phyloP scores from a whole-genome alignment of 2,888 invertebrate species.

The Caenorhabditis sp. region DNA sequence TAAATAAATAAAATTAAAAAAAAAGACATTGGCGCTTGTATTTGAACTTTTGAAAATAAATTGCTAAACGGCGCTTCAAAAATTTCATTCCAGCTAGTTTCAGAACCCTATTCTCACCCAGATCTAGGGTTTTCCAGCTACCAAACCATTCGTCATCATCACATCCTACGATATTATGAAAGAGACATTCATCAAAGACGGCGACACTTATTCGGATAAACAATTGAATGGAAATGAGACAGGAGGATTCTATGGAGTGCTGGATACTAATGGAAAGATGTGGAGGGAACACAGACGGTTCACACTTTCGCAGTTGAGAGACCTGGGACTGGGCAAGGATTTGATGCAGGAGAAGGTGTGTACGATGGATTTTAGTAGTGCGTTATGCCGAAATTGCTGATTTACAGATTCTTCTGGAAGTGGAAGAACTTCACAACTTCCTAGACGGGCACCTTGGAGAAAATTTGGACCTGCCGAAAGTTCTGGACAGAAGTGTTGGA shows the following conservation, averaged over 20 bases:
- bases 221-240: no score
- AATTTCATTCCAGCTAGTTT: no score
- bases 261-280: conserved; percentile 31
- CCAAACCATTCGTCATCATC: conserved; percentile 40
- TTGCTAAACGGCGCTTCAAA: no score
- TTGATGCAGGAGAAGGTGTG: conserved; percentile 38
- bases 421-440: conserved; percentile 1
- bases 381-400: no score
- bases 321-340: conserved; percentile 48
- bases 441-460: conserved; percentile 16
- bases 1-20: no score
- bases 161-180: conserved; percentile 48
- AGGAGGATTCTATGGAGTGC: conserved; percentile 35
- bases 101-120: no score
- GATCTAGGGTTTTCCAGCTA: conserved; percentile 13
- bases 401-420: conserved; percentile 2
- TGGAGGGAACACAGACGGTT: conserved; percentile 58
- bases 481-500: conserved; percentile 53
- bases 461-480: conserved; percentile 16
- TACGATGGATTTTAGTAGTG: no score
- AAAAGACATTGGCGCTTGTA: no score
- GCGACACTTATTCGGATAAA: conserved; percentile 44
- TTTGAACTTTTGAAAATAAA: no score
- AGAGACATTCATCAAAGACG: conserved; percentile 62
- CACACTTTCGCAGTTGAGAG: conserved; percentile 32